Evolutionary conservation across 2,797 vertebrate species (phyloP).

Genomic region (Schizopygopsis malacanthus): DNA sequence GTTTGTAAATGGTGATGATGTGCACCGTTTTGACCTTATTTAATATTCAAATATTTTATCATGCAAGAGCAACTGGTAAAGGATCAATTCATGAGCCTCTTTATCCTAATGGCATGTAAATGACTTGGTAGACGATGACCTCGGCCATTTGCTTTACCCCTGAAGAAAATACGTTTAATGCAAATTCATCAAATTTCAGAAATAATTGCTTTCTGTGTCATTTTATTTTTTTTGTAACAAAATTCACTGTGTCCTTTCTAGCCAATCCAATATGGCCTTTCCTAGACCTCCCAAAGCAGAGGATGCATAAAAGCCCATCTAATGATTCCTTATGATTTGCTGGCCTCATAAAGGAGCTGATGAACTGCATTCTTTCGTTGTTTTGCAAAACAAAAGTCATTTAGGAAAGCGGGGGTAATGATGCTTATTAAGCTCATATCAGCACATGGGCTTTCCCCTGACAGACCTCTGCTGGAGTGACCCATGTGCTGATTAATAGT

Average conservation of each 20-base stretch:
- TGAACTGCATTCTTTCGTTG: slow-evolving; percentile 59
- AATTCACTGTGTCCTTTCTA: background rate
- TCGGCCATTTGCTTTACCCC: slow-evolving; percentile 68
- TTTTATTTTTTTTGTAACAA: slow-evolving; percentile 5
- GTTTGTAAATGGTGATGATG: slow-evolving; percentile 53
- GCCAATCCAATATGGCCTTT: background rate
- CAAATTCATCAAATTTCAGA: slow-evolving; percentile 63
- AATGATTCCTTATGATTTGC: slow-evolving; percentile 58
- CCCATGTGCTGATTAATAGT: slow-evolving; percentile 33
- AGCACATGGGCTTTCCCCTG: slow-evolving; percentile 55
- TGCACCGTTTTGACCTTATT: slow-evolving; percentile 57
- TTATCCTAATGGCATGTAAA: slow-evolving; percentile 69
- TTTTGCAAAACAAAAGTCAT: slow-evolving; percentile 58
- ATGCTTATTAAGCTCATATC: slow-evolving; percentile 59
- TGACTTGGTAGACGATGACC: slow-evolving; percentile 70
- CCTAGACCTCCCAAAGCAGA: slow-evolving; percentile 26
- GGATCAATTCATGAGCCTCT: slow-evolving; percentile 64
- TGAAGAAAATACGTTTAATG: slow-evolving; percentile 65
- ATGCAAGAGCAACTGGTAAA: slow-evolving; percentile 67
- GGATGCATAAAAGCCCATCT: slow-evolving; percentile 25
- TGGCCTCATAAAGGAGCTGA: slow-evolving; percentile 55
- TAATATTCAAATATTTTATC: slow-evolving; percentile 68
- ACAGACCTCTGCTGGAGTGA: slow-evolving; percentile 47
- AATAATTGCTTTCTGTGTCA: slow-evolving; percentile 65
- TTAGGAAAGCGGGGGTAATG: slow-evolving; percentile 63